Base-by-base conservation (phyloP, 1,140 invertebrate species). In the Drosophila baimaii region DNA sequence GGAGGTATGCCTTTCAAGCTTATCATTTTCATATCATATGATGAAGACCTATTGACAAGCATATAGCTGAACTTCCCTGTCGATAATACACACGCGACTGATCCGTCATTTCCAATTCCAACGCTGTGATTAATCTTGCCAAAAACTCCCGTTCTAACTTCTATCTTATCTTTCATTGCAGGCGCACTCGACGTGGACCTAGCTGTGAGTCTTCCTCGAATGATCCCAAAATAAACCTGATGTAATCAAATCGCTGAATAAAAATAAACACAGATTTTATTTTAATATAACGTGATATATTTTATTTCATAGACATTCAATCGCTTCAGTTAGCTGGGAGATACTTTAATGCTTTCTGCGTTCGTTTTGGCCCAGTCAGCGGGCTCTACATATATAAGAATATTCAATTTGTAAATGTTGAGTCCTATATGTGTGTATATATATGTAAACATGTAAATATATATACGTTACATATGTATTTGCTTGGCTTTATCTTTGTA, bases 261-360 rank as follows among this genome's bases (percentile, higher is more conserved):
- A 76, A 81, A 68, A 61, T 23, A 33, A 46, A 41, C 56, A 39
- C 31, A 23, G 29, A 55, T 43, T 23, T 49, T 64, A 61, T 77
- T 54, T 77, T 79, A 72, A 77, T 80, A 83, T 88, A 88, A 88
- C 83, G 84, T 88, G 84, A 88, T 80, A 88, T 89, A 88, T 66
- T 89, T 88, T 83, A 86, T 86, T 79, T 84, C 81, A 82, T 88
- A 88, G 83, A 88, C 84, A 88, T 89, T 89, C 69, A 88, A 44
- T 77, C 39, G 52, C 35, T 77, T 77, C 59, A 23, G 52, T 77
- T 62, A 46, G 47, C 41, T 63, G 57, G 56, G 65, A 69, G 65
- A 61, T 89, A 79, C 61, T 66, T 81, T 62, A 77, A 72, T 71
- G 66, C 79, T 77, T 54, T 52, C 49, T 62, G 69, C 33, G 13